These are phyloP conservation scores for Oncorhynchus nerka DNA, from an alignment of 2,113 vertebrate species.

Conservation along the genomic window DNA sequence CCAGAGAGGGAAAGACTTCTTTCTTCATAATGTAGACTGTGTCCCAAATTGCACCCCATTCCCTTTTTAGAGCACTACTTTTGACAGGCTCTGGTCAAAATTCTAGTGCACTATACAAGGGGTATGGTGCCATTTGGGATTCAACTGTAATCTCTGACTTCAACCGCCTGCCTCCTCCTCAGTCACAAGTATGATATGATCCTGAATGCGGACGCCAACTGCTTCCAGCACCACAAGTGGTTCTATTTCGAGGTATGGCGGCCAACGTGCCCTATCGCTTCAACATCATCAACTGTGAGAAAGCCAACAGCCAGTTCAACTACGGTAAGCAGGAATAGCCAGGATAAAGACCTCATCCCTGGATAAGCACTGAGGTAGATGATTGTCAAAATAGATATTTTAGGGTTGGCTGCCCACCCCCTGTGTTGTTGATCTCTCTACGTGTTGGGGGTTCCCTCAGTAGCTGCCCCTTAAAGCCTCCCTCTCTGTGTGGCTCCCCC, in stretches of 20 bases:
- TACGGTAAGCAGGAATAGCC: slow-evolving; percentile 84
- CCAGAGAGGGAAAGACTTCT: no score
- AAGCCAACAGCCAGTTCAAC: slow-evolving; percentile 94
- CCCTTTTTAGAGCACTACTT: not conserved
- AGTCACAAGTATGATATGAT: slow-evolving; percentile 92
- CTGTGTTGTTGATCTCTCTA: not conserved
- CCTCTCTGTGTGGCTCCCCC: not conserved
- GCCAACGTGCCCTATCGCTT: slow-evolving; percentile 79
- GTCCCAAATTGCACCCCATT: not conserved
- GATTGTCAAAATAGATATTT: not conserved
- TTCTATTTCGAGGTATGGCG: slow-evolving; percentile 89
- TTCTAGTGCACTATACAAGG: no score
- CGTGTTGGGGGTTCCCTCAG: not conserved
- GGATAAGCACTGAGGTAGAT: not conserved
- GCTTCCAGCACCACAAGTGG: slow-evolving; percentile 84
- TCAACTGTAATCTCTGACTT: not conserved
- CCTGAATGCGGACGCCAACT: slow-evolving; percentile 85
- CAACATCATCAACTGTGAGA: slow-evolving; percentile 95
- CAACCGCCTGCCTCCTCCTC: not conserved
- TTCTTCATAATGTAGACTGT: no score
- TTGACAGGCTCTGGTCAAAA: not conserved
- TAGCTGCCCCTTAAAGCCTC: not conserved
- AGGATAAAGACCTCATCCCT: not conserved
- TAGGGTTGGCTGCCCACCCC: not conserved
- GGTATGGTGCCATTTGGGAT: no score